phyloP scores from a whole-genome alignment of 2,113 vertebrate genomes.

The Syngnathus floridae region DNA sequence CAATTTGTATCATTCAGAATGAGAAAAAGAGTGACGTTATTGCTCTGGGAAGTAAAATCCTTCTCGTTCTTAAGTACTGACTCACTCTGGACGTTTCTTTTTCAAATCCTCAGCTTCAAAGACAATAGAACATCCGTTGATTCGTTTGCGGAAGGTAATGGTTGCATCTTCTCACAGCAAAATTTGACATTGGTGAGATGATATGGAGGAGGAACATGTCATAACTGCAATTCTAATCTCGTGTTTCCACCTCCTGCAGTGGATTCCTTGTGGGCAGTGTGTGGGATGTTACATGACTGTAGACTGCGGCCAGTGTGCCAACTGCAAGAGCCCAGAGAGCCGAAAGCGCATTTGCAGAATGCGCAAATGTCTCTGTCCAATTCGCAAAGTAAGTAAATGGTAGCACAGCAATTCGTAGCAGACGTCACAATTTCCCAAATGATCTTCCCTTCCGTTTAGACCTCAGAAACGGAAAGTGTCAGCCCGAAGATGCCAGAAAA shows the following conservation, averaged over 20 bases:
- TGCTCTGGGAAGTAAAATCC: not conserved
- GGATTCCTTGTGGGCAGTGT: constrained; percentile 79
- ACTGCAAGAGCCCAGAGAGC: constrained; percentile 68
- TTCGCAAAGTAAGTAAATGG: constrained; percentile 58
- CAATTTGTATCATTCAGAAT: not conserved
- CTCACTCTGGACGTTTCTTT: not conserved
- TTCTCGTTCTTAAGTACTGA: not conserved
- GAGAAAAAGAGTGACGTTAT: not conserved
- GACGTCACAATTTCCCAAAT: not conserved
- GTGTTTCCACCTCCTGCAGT: constrained; percentile 53
- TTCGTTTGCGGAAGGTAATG: constrained; percentile 70
- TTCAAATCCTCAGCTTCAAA: constrained; percentile 43
- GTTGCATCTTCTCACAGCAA: not conserved
- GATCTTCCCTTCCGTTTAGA: constrained; percentile 5
- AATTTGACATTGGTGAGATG: not conserved
- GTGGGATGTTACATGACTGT: constrained; percentile 73
- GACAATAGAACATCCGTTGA: constrained; percentile 54
- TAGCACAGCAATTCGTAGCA: not conserved
- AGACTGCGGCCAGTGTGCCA: constrained; percentile 78
- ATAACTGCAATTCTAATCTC: not conserved
- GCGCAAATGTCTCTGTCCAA: constrained; percentile 69
- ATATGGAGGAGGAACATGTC: not conserved
- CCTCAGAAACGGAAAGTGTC: constrained; percentile 19
- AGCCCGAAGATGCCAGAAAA: constrained; percentile 8
- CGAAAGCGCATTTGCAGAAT: constrained; percentile 64